phyloP scores from a whole-genome alignment of 2,888 invertebrate genomes.

The Euzophera pinguis region DNA sequence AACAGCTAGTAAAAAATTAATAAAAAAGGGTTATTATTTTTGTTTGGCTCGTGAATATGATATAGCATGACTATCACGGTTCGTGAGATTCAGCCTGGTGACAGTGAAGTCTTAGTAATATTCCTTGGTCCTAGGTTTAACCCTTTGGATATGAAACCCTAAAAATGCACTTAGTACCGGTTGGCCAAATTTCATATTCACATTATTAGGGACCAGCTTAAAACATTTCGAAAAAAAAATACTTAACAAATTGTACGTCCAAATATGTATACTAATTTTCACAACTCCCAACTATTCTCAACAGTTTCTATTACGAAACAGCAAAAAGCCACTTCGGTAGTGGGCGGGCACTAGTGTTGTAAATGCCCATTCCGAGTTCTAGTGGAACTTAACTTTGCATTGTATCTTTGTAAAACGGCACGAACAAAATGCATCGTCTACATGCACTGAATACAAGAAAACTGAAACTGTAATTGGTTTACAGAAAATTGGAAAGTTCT shows the following conservation, averaged over 20 bases:
- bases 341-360: background rate
- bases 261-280: background rate
- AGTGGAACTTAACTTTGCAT: conserved; percentile 5
- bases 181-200: too few species aligned
- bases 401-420: background rate
- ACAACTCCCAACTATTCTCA: background rate
- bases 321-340: conserved; percentile 5
- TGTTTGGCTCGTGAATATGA: too few species aligned
- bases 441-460: conserved; percentile 2
- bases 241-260: background rate
- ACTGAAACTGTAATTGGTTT: conserved; percentile 7
- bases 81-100: too few species aligned
- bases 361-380: conserved; percentile 4
- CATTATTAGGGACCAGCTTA: too few species aligned
- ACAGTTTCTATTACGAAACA: conserved; percentile 2
- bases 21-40: too few species aligned
- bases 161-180: too few species aligned
- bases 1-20: too few species aligned
- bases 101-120: too few species aligned
- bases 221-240: background rate
- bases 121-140: too few species aligned
- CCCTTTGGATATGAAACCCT: too few species aligned
- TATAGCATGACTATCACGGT: too few species aligned
- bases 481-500: background rate
- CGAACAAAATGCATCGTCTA: conserved; percentile 7